Evolutionary conservation across 2,113 vertebrate species (phyloP).

Genomic region (Ptilorrhoa leucosticta): DNA sequence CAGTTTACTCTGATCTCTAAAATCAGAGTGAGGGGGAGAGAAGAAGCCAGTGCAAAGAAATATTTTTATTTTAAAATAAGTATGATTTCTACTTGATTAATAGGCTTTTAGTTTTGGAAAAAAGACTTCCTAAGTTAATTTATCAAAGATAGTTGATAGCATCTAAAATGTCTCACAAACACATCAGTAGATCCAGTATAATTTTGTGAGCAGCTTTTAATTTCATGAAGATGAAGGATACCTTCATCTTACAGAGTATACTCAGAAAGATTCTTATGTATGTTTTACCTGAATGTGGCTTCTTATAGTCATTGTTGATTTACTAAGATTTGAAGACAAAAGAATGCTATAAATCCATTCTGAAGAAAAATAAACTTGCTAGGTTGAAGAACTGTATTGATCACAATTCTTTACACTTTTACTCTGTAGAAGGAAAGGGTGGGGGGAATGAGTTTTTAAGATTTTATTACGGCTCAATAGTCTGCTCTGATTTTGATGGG

Average conservation of each 20-base stretch:
- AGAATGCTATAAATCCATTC: not conserved
- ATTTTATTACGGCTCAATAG: not conserved
- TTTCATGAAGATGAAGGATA: not conserved
- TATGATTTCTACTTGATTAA: not conserved
- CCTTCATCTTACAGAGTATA: not conserved
- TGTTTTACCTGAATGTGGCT: not conserved
- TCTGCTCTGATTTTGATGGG: not conserved
- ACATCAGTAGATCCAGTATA: not conserved
- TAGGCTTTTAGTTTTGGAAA: not conserved
- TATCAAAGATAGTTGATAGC: not conserved
- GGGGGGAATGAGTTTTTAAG: not conserved
- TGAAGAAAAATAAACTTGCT: not conserved
- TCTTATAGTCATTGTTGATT: not conserved
- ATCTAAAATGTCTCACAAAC: not conserved
- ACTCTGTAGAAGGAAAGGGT: not conserved
- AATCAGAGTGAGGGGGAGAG: not conserved
- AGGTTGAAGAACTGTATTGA: not conserved
- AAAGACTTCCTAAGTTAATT: not conserved
- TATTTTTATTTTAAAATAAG: not conserved
- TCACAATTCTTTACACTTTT: not conserved
- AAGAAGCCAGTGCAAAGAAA: not conserved
- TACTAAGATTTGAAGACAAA: not conserved
- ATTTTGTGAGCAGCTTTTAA: not conserved
- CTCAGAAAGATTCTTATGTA: not conserved
- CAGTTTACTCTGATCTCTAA: not conserved